Conservation (phyloP, 2,888 invertebrate genomes). For the Melanchra persicariae region DNA sequence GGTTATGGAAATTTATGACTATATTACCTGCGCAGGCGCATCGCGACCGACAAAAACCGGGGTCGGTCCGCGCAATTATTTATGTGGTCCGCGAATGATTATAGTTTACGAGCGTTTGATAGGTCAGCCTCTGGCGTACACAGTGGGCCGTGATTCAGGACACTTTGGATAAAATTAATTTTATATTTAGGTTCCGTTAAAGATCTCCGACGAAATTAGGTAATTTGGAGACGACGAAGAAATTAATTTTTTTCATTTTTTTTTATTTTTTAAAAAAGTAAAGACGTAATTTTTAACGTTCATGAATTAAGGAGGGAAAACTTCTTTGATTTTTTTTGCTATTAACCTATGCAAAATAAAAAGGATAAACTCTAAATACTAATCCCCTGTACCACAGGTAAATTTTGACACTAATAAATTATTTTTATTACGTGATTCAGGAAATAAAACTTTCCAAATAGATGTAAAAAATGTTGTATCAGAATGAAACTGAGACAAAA, state of each 20-base stretch:
- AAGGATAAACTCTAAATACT: constrained; percentile 29
- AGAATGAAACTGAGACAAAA: constrained; percentile 81
- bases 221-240: not conserved
- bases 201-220: constrained; percentile 2
- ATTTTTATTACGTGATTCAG: constrained; percentile 66
- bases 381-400: constrained; percentile 39
- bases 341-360: not conserved
- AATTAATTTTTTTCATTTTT: not conserved
- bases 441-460: constrained; percentile 72
- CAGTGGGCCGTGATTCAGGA: constrained; percentile 66
- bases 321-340: not conserved
- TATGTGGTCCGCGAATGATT: constrained; percentile 89
- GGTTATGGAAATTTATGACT: constrained; percentile 91
- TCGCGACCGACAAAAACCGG: constrained; percentile 87
- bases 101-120: constrained; percentile 88
- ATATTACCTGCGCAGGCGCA: constrained; percentile 90
- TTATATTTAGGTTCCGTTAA: constrained; percentile 18
- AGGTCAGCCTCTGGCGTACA: constrained; percentile 83
- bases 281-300: not conserved
- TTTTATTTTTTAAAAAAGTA: no score
- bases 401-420: constrained; percentile 60
- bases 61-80: constrained; percentile 88
- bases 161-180: constrained; percentile 62
- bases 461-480: constrained; percentile 69
- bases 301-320: not conserved